Evolutionary conservation across 2,888 invertebrate species (phyloP).

Genomic region (Exephanes ischioxanthus): DNA sequence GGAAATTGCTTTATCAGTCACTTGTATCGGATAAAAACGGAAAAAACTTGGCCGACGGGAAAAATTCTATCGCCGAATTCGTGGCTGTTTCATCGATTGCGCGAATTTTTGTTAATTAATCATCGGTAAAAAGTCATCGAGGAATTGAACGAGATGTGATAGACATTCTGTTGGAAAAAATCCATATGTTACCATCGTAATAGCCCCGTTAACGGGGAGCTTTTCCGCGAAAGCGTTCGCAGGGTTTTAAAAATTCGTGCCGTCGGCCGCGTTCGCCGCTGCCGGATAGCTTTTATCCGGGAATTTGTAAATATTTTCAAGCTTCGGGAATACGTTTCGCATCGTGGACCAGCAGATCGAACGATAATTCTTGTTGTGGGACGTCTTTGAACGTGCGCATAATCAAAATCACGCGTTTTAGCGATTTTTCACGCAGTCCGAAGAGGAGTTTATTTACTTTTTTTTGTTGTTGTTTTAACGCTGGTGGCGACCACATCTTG

Average conservation of each 20-base stretch:
- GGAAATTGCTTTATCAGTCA: not conserved
- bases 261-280: constrained; percentile 63
- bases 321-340: constrained; percentile 32
- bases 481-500: not conserved
- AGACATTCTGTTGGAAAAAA: constrained; percentile 15
- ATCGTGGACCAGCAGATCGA: constrained; percentile 63
- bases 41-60: constrained; percentile 21
- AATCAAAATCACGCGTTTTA: not conserved
- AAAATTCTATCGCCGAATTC: not conserved
- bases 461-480: not conserved
- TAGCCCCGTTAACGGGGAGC: not conserved
- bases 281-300: constrained; percentile 4
- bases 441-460: not conserved
- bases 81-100: not conserved
- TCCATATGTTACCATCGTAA: not conserved
- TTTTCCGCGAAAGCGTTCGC: not conserved
- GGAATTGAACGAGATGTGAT: not conserved
- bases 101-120: not conserved
- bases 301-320: constrained; percentile 20
- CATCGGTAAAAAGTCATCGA: not conserved
- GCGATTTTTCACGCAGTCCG: not conserved
- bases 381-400: not conserved
- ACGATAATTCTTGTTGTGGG: not conserved
- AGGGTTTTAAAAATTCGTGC: constrained; percentile 32
- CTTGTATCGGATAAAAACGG: not conserved